These are phyloP conservation scores for Scatophagus argus DNA, from an alignment of 2,113 vertebrate genomes.

Conservation along the genomic window DNA sequence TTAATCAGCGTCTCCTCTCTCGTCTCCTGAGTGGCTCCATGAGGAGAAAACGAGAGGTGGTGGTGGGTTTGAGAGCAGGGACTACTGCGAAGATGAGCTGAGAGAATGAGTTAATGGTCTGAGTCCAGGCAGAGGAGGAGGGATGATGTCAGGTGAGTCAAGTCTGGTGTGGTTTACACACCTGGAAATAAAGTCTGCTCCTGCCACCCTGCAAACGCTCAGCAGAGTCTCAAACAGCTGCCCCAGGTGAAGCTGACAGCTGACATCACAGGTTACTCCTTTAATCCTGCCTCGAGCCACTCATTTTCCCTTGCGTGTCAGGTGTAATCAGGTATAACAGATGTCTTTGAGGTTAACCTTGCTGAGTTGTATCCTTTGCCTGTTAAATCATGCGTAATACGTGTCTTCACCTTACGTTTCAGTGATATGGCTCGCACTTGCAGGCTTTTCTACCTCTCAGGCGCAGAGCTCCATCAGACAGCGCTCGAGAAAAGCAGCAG, in stretches of 20 bases:
- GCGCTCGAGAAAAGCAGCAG: constrained; percentile 4
- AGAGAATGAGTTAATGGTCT: constrained; percentile 9
- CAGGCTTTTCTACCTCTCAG: not conserved
- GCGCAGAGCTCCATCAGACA: constrained; percentile 26
- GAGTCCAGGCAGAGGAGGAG: constrained; percentile 12
- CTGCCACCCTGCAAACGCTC: constrained; percentile 22
- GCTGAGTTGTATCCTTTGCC: constrained; percentile 19
- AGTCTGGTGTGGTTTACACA: constrained; percentile 64
- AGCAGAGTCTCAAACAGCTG: constrained; percentile 47
- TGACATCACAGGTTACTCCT: constrained; percentile 64
- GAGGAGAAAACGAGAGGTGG: constrained; percentile 26
- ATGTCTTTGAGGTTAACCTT: constrained; percentile 54
- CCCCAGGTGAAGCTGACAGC: constrained; percentile 65
- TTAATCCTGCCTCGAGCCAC: constrained; percentile 23
- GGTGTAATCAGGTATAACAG: constrained; percentile 48
- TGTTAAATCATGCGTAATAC: constrained; percentile 12
- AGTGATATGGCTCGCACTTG: constrained; percentile 2
- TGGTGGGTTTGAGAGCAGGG: constrained; percentile 9
- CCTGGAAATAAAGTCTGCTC: constrained; percentile 57
- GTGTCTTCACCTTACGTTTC: constrained; percentile 26
- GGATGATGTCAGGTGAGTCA: constrained; percentile 65
- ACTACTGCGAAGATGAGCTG: constrained; percentile 31
- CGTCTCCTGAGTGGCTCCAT: constrained; percentile 54
- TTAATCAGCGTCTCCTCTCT: constrained; percentile 55
- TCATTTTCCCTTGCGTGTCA: constrained; percentile 43